Evolutionary conservation across 1,140 invertebrate genomes (phyloP).

Genomic region (Aporrectodea caliginosa): DNA sequence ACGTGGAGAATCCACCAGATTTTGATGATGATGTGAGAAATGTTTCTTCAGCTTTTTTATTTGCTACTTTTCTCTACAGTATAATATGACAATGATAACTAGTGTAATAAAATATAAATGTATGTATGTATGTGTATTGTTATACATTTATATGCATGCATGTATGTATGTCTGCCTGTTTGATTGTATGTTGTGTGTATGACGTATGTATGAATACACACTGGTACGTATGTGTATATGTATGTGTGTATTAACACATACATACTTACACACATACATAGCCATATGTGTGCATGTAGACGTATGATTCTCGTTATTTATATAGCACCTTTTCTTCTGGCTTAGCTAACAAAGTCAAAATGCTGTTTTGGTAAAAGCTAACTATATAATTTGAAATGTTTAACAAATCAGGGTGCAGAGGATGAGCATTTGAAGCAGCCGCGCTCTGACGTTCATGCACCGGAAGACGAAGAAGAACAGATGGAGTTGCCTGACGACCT

Average conservation of each 20-base stretch:
- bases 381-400: too few species aligned
- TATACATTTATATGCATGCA: neutral
- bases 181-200: neutral
- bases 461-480: slow-evolving; percentile 63
- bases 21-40: neutral
- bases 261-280: too few species aligned
- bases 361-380: too few species aligned
- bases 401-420: slow-evolving; percentile 37
- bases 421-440: slow-evolving; percentile 82
- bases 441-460: slow-evolving; percentile 65
- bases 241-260: slow-evolving; percentile 12
- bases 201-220: neutral
- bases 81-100: neutral
- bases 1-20: slow-evolving; percentile 75
- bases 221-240: neutral
- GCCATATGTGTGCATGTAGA: too few species aligned
- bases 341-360: too few species aligned
- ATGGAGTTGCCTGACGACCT: slow-evolving; percentile 82
- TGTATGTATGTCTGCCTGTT: slow-evolving; percentile 4
- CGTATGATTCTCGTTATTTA: too few species aligned
- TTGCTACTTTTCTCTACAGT: neutral
- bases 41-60: neutral
- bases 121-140: neutral
- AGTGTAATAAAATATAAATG: neutral
- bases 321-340: too few species aligned